Evolutionary conservation across 2,797 vertebrate species (phyloP).

Genomic region (Lacerta viridis): DNA sequence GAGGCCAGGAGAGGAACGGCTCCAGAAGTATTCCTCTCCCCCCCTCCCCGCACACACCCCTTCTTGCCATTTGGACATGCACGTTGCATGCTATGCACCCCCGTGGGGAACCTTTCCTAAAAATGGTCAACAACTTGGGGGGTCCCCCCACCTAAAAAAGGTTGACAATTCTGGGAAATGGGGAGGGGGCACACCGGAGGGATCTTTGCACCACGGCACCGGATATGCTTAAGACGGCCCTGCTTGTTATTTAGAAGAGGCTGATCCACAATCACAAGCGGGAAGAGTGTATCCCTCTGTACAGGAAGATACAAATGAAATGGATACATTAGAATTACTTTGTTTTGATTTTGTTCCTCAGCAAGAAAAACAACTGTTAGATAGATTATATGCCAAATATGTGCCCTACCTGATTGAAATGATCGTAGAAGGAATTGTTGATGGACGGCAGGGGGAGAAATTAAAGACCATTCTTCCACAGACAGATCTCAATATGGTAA

Average conservation of each 20-base stretch:
- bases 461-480: conserved; percentile 93
- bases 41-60: no score
- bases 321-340: not conserved
- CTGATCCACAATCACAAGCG: not conserved
- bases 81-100: no score
- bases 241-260: not conserved
- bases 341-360: conserved; percentile 34
- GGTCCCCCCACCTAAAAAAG: no score
- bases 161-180: no score
- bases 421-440: conserved; percentile 91
- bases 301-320: not conserved
- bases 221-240: no score
- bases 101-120: no score
- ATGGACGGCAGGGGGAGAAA: conserved; percentile 87
- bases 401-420: conserved; percentile 88
- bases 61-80: no score
- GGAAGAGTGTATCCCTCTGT: not conserved
- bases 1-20: no score
- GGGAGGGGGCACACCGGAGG: no score
- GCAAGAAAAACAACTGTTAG: conserved; percentile 84
- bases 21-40: no score
- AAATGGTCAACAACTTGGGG: no score
- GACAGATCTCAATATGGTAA: conserved; percentile 97
- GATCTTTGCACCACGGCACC: no score
- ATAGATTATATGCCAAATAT: conserved; percentile 92